Conservation (phyloP, 2,113 vertebrate species). For the Ardeotis arabs region DNA sequence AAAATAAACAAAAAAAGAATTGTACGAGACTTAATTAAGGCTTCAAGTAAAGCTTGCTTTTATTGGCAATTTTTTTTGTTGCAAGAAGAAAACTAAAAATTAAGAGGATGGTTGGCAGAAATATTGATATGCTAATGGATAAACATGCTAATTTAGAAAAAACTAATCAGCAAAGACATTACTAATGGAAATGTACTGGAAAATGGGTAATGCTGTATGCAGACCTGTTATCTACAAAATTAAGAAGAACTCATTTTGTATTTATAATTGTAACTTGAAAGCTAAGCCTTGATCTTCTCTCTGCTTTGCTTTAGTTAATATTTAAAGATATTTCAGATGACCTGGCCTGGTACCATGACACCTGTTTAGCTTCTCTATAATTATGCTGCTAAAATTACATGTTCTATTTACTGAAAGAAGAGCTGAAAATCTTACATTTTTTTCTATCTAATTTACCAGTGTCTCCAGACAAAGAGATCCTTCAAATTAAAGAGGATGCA, state of each 20-base stretch:
- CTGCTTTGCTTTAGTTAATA: conserved; percentile 44
- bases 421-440: not conserved
- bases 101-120: conserved; percentile 84
- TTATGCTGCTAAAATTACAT: conserved; percentile 40
- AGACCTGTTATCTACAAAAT: conserved; percentile 79
- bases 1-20: conserved; percentile 75
- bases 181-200: conserved; percentile 86
- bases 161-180: conserved; percentile 85
- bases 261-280: conserved; percentile 74
- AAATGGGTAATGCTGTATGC: conserved; percentile 82
- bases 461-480: not conserved
- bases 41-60: conserved; percentile 83
- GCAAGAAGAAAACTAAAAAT: conserved; percentile 84
- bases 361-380: conserved; percentile 25
- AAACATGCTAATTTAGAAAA: conserved; percentile 86
- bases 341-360: not conserved
- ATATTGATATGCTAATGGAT: conserved; percentile 88
- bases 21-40: conserved; percentile 82
- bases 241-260: conserved; percentile 73
- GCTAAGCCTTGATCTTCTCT: conserved; percentile 54
- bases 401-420: not conserved
- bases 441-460: not conserved
- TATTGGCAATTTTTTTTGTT: conserved; percentile 84
- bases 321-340: conserved; percentile 48
- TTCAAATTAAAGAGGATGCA: not conserved